Conservation (phyloP, 2,113 vertebrate species). For the Archilochus colubris region DNA sequence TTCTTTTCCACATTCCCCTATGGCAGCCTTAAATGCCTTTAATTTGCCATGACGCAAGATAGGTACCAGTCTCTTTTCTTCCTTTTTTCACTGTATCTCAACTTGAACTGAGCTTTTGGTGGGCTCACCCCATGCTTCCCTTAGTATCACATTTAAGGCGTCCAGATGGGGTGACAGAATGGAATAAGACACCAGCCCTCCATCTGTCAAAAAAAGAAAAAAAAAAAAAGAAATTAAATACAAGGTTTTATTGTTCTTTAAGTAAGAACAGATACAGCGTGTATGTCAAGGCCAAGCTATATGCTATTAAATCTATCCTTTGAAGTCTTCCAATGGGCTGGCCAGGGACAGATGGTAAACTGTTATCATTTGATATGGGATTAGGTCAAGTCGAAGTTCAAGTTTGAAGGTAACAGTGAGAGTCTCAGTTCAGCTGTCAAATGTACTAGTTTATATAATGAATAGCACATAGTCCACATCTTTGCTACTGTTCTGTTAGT, state of each 20-base stretch:
- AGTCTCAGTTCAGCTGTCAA: conserved; percentile 50
- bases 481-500: conserved; percentile 56
- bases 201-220: conserved; percentile 80
- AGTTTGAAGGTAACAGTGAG: conserved; percentile 73
- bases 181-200: conserved; percentile 77
- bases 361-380: conserved; percentile 81
- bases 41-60: conserved; percentile 26
- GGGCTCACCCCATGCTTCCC: conserved; percentile 54
- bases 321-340: conserved; percentile 70
- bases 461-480: conserved; percentile 40
- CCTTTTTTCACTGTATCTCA: conserved; percentile 29
- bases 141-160: conserved; percentile 64
- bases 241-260: conserved; percentile 84
- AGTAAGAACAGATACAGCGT: conserved; percentile 84
- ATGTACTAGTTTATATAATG: conserved; percentile 15
- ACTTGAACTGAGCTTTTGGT: conserved; percentile 59
- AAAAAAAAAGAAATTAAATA: conserved; percentile 69
- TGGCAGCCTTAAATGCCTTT: conserved; percentile 34
- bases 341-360: conserved; percentile 85
- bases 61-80: conserved; percentile 48
- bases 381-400: conserved; percentile 88
- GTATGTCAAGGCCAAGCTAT: conserved; percentile 81
- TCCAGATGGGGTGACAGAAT: conserved; percentile 79
- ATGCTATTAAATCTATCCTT: conserved; percentile 83
- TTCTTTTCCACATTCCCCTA: neutral